Evolutionary conservation across 2,888 invertebrate species (phyloP).

Genomic region (Patella caerulea): DNA sequence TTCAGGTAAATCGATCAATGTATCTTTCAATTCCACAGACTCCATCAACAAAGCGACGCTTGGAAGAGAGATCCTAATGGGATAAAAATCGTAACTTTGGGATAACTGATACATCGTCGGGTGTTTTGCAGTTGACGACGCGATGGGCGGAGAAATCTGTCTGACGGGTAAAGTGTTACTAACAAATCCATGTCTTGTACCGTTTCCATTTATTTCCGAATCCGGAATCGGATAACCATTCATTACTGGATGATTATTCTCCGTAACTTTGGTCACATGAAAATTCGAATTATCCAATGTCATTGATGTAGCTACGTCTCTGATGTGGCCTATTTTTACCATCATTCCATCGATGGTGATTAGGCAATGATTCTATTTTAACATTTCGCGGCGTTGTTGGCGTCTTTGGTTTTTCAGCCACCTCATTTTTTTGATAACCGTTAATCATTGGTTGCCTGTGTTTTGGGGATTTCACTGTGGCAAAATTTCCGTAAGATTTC

Average conservation of each 20-base stretch:
- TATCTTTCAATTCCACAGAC: neutral
- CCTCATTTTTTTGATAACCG: neutral
- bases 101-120: conserved; percentile 55
- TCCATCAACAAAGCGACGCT: neutral
- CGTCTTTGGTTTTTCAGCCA: neutral
- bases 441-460: neutral
- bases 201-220: neutral
- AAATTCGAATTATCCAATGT: neutral
- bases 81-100: conserved; percentile 52
- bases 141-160: neutral
- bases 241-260: neutral
- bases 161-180: conserved; percentile 30
- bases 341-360: neutral
- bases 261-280: neutral
- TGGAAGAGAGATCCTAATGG: conserved; percentile 34
- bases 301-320: conserved; percentile 14
- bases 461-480: neutral
- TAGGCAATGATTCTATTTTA: neutral
- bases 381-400: neutral
- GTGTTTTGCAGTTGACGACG: conserved; percentile 18
- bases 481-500: neutral
- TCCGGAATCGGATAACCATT: neutral
- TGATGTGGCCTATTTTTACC: neutral
- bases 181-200: conserved; percentile 6
- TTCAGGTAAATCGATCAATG: neutral